Conservation (phyloP, 2,888 invertebrate species). For the Andrena bicolor region DNA sequence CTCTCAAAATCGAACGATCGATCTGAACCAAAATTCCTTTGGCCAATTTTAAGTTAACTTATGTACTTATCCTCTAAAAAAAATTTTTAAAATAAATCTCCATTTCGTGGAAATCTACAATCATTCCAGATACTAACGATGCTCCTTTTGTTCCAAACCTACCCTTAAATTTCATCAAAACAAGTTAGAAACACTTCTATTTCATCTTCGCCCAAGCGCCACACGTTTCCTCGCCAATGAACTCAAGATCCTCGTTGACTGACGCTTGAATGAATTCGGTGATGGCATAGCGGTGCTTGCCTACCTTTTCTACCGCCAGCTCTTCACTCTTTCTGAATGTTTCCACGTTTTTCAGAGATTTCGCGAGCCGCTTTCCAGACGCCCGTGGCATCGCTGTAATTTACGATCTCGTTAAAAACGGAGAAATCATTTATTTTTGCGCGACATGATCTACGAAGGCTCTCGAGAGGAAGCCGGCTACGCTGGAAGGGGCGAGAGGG, state of each 20-base stretch:
- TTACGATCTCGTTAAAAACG: constrained; percentile 71
- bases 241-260: constrained; percentile 25
- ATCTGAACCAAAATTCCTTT: too few species aligned
- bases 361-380: constrained; percentile 36
- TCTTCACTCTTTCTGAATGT: not conserved
- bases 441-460: constrained; percentile 60
- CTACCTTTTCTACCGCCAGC: not conserved
- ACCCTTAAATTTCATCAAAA: too few species aligned
- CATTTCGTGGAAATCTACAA: too few species aligned
- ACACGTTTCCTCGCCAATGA: too few species aligned
- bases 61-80: too few species aligned
- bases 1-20: too few species aligned
- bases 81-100: too few species aligned
- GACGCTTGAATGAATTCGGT: constrained; percentile 57
- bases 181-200: too few species aligned
- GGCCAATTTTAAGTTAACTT: too few species aligned
- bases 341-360: constrained; percentile 43
- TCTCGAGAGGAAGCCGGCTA: constrained; percentile 32
- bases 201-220: too few species aligned
- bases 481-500: not conserved
- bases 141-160: too few species aligned
- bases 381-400: constrained; percentile 53
- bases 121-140: too few species aligned
- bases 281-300: constrained; percentile 19
- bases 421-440: constrained; percentile 67